phyloP scores from a whole-genome alignment of 2,888 invertebrate genomes.

The Disparrhopalites patrizii region DNA sequence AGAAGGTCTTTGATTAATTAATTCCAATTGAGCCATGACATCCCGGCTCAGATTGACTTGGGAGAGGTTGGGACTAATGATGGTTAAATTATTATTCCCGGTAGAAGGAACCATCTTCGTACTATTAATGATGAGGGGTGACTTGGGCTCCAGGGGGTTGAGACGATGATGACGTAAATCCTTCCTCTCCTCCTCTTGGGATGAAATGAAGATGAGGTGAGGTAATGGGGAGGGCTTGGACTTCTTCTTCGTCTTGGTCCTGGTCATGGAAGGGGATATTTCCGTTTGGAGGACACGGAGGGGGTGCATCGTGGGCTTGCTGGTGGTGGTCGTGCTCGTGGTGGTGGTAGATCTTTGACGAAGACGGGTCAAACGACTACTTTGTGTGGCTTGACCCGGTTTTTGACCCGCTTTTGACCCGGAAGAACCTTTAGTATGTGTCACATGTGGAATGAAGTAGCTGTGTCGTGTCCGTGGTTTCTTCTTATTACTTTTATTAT shows the following conservation, averaged over 20 bases:
- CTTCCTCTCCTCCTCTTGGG: neutral
- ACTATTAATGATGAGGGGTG: neutral
- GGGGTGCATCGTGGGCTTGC: constrained; percentile 36
- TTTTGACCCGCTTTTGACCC: too few relatives aligned
- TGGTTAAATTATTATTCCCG: neutral
- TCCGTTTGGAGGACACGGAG: constrained; percentile 30
- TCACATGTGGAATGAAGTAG: neutral
- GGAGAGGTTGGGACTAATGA: neutral
- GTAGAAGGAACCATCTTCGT: neutral
- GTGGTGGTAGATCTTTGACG: too few relatives aligned
- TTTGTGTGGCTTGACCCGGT: too few relatives aligned
- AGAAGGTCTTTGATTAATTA: constrained; percentile 18
- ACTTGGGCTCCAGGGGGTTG: neutral
- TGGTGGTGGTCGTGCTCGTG: constrained; percentile 7
- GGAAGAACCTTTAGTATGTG: neutral
- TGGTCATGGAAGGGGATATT: constrained; percentile 26
- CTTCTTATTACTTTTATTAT: neutral
- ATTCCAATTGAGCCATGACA: constrained; percentile 9
- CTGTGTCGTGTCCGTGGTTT: neutral
- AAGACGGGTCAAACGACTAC: too few relatives aligned
- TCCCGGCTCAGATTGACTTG: neutral
- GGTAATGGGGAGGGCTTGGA: neutral
- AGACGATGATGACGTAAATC: constrained; percentile 17
- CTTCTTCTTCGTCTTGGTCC: neutral
- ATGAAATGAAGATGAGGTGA: neutral